A percentile compares a stretch with the other conserved stretches of the same genome.
phyloP scores from a whole-genome alignment of 2,797 vertebrate genomes.

The Netta rufina region DNA sequence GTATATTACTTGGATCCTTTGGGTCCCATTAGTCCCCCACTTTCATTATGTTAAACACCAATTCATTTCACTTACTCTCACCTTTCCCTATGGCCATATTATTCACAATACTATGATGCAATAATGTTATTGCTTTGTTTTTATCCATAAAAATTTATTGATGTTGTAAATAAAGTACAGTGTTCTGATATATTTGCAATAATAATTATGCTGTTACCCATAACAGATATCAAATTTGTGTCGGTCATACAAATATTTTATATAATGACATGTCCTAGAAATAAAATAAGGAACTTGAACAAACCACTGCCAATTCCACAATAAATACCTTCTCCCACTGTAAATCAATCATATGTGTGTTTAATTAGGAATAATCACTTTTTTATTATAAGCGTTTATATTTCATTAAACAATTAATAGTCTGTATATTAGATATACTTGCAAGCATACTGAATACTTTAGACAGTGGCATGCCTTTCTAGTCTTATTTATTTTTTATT shows the following conservation, averaged over 20 bases:
- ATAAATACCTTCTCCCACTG: background rate
- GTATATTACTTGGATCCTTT: conserved; percentile 42
- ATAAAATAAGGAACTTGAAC: background rate
- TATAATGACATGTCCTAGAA: background rate
- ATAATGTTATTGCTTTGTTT: conserved; percentile 31
- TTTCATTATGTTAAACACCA: conserved; percentile 68
- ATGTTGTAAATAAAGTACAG: conserved; percentile 47
- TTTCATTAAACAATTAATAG: background rate
- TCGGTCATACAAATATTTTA: background rate
- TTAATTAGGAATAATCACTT: conserved; percentile 5
- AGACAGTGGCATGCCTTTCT: background rate
- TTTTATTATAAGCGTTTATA: background rate
- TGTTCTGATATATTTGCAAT: conserved; percentile 3
- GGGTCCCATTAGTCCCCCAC: conserved; percentile 34
- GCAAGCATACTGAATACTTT: background rate
- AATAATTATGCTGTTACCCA: background rate
- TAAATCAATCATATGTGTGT: background rate
- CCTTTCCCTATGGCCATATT: conserved; percentile 33
- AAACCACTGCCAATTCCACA: background rate
- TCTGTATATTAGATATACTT: background rate
- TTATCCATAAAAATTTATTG: conserved; percentile 42
- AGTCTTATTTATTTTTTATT: background rate
- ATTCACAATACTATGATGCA: conserved; percentile 1
- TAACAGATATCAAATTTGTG: background rate
- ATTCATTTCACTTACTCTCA: conserved; percentile 65